Evolutionary conservation across 2,113 vertebrate genomes (phyloP).

Genomic region (Cygnus buccinator): DNA sequence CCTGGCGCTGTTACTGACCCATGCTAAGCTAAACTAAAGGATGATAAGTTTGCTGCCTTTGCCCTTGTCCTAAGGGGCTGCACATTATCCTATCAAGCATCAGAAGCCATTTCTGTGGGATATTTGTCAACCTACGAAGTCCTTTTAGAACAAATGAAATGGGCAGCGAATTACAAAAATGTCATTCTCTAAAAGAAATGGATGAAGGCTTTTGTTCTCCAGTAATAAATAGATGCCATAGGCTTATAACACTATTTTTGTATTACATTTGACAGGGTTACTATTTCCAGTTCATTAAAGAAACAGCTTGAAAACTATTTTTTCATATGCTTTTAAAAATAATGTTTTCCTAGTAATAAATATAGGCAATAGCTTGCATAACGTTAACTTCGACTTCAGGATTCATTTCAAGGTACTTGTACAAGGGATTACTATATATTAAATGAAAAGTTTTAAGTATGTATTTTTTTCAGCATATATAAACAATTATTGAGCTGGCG

Average conservation of each 20-base stretch:
- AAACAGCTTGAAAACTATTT: conserved; percentile 82
- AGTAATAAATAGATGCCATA: conserved; percentile 84
- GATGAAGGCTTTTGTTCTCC: conserved; percentile 86
- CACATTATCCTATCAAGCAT: conserved; percentile 89
- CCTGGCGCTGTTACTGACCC: conserved; percentile 88
- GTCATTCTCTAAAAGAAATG: conserved; percentile 86
- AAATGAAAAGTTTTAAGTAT: conserved; percentile 23
- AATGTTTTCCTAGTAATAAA: conserved; percentile 75
- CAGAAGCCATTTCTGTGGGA: conserved; percentile 85
- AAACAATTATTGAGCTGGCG: conserved; percentile 1
- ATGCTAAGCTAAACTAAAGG: conserved; percentile 88
- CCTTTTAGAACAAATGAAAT: conserved; percentile 88
- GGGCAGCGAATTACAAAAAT: conserved; percentile 86
- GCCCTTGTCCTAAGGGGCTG: conserved; percentile 87
- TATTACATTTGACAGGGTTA: conserved; percentile 85
- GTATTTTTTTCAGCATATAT: conserved; percentile 3
- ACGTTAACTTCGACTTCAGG: conserved; percentile 42
- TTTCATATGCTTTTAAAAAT: conserved; percentile 79
- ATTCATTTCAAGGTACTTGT: conserved; percentile 62
- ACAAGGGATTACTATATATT: conserved; percentile 1
- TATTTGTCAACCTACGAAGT: conserved; percentile 87
- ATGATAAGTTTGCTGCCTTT: conserved; percentile 90
- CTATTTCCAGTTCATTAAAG: conserved; percentile 85
- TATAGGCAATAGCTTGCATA: conserved; percentile 64
- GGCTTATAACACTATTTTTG: conserved; percentile 85